Base-by-base conservation (phyloP, 1,140 invertebrate genomes). In the Drosophila bifasciata region DNA sequence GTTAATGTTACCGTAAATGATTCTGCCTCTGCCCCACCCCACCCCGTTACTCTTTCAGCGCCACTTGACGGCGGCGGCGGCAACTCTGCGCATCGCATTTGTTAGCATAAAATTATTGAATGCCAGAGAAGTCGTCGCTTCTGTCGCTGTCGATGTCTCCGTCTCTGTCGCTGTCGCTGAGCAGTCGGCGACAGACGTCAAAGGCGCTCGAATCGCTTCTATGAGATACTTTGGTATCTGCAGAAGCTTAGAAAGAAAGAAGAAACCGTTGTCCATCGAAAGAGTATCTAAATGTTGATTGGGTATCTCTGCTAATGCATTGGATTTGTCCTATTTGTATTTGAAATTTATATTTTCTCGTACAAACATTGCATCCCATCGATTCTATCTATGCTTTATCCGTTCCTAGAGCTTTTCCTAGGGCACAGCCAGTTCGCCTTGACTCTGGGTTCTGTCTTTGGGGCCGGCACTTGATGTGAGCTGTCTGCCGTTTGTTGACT, bases 51-150 rank as follows among this genome's bases (percentile, higher is more conserved):
- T 40, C 45, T 46, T 45, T 75, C 81, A 85, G 77, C 81, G 81
- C 77, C 81, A 88, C 81, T 77, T 81, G 62, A 49, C 50, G 67
- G 79, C 79, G 76, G 70, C 75, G 59, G 63, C 64, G 48, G 48
- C 63, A 41, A 68, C 66, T 36, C 11, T 69, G 41, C 13, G 50
- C 66, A 55, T 69, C 66, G 83, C 77, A 89, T 90, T 90, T 83
- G 85, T 90, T 90, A 90, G 79, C 89, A 90, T 90, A 90, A 90
- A 86, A 90, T 90, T 90, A 90, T 90, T 90, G 85, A 85, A 90
- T 83, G 89, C 79, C 78, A 80, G 61, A 53, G 50, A 68, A 85
- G 80, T 77, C 83, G 69, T 52, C 77, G 73, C n/a, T n/a, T 58
- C 81, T 75, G 53, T 64, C 53, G 52, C 16, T 32, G 55, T 69